These are phyloP conservation scores for Hoplostethus mediterraneus DNA, from an alignment of 2,797 vertebrate species.

Conservation along the genomic window DNA sequence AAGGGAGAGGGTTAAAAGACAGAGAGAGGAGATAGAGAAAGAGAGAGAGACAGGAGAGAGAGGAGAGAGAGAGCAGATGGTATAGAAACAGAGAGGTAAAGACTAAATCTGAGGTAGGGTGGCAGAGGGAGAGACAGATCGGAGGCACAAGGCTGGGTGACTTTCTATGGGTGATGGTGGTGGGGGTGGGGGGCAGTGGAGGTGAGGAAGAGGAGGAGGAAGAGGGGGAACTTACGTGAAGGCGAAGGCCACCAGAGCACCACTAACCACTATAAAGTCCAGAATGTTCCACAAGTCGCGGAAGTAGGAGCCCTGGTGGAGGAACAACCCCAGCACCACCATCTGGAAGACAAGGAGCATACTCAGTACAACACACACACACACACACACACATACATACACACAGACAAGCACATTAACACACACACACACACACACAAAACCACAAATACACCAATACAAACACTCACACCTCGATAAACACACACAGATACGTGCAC, in stretches of 20 bases:
- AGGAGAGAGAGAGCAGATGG: not conserved
- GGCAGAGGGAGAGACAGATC: not conserved
- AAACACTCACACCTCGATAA: no score
- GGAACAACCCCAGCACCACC: constrained; percentile 94
- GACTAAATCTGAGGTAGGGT: not conserved
- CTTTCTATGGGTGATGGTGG: constrained; percentile 58
- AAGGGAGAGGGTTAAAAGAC: constrained; percentile 1
- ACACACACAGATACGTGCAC: no score
- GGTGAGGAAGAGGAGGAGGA: constrained; percentile 31
- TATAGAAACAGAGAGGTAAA: constrained; percentile 3
- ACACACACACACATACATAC: not conserved
- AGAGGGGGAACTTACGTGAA: constrained; percentile 92
- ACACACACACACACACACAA: not conserved
- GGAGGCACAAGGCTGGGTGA: constrained; percentile 34
- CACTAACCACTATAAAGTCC: constrained; percentile 98
- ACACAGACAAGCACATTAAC: not conserved
- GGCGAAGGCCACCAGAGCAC: constrained; percentile 96
- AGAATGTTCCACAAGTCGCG: constrained; percentile 97
- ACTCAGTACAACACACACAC: constrained; percentile 36
- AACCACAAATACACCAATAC: no score
- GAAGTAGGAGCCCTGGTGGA: constrained; percentile 95
- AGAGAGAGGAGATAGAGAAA: constrained; percentile 6
- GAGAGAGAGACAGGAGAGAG: constrained; percentile 3
- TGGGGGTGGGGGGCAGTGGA: constrained; percentile 28
- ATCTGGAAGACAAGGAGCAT: constrained; percentile 84